phyloP scores from a whole-genome alignment of 2,797 vertebrate genomes.

The Sternotherus odoratus region DNA sequence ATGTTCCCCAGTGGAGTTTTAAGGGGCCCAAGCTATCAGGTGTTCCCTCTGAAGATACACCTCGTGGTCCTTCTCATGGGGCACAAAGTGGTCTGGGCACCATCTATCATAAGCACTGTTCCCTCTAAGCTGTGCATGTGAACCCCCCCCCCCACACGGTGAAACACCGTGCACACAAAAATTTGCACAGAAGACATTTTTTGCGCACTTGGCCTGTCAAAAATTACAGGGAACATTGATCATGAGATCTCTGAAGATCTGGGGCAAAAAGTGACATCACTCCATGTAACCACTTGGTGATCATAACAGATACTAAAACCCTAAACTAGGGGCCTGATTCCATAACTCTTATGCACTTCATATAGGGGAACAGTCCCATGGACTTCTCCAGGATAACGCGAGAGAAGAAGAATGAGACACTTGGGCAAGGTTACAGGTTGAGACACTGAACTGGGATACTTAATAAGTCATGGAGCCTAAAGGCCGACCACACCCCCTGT shows the following conservation, averaged over 20 bases:
- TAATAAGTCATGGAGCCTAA: neutral
- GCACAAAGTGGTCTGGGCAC: too few relatives aligned
- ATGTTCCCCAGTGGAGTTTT: too few relatives aligned
- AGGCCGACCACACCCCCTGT: neutral
- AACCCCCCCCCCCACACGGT: too few relatives aligned
- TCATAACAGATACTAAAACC: neutral
- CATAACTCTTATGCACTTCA: neutral
- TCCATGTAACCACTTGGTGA: neutral
- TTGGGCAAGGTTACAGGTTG: fast-evolving
- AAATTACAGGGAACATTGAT: too few relatives aligned
- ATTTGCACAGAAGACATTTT: too few relatives aligned
- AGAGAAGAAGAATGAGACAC: neutral
- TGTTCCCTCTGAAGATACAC: too few relatives aligned
- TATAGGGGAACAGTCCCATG: neutral
- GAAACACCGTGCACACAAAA: too few relatives aligned
- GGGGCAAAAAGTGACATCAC: neutral
- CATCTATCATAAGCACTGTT: too few relatives aligned
- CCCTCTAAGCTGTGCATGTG: too few relatives aligned
- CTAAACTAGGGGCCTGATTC: neutral
- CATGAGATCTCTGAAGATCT: neutral
- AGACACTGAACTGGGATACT: neutral
- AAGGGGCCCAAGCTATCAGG: too few relatives aligned
- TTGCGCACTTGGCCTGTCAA: too few relatives aligned
- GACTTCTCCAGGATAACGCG: neutral
- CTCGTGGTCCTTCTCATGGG: too few relatives aligned